These are phyloP conservation scores for Tenthredo scrophulariae DNA, from an alignment of 2,888 invertebrate species.

Conservation along the genomic window DNA sequence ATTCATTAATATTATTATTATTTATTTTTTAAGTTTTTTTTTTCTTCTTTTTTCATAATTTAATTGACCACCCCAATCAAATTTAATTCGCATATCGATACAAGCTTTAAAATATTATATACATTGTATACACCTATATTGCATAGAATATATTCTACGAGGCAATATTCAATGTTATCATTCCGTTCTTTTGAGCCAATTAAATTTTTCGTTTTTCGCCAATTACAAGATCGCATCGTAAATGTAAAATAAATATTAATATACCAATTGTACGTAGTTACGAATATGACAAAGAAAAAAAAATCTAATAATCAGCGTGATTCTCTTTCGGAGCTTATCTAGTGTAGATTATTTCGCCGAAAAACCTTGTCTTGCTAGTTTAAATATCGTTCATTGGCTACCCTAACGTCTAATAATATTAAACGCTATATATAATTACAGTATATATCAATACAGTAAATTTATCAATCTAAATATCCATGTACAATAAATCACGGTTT, in stretches of 20 bases:
- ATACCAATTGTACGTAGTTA: constrained; percentile 4
- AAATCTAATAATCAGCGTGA: not conserved
- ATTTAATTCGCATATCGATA: constrained; percentile 17
- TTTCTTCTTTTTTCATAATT: not conserved
- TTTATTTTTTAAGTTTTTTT: not conserved
- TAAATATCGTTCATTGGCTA: not conserved
- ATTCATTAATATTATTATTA: constrained; percentile 9
- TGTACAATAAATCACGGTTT: not conserved
- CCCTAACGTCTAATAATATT: not conserved
- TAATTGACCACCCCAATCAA: not conserved
- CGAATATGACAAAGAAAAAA: not conserved
- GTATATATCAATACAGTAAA: not conserved
- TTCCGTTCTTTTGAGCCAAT: not conserved
- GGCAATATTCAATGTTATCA: not conserved
- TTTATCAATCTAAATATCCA: not conserved
- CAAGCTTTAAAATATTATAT: constrained; percentile 31
- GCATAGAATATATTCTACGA: not conserved
- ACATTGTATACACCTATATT: not conserved
- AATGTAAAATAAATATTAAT: not conserved
- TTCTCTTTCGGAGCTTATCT: not conserved
- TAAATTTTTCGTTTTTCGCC: not conserved
- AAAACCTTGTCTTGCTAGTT: not conserved
- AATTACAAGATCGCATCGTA: constrained; percentile 7
- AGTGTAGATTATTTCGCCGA: not conserved
- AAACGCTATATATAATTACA: constrained; percentile 14